Percentiles rank a stretch among this genome's conserved stretches.
Conservation (phyloP, 1,140 invertebrate genomes). For the Homarus americanus region DNA sequence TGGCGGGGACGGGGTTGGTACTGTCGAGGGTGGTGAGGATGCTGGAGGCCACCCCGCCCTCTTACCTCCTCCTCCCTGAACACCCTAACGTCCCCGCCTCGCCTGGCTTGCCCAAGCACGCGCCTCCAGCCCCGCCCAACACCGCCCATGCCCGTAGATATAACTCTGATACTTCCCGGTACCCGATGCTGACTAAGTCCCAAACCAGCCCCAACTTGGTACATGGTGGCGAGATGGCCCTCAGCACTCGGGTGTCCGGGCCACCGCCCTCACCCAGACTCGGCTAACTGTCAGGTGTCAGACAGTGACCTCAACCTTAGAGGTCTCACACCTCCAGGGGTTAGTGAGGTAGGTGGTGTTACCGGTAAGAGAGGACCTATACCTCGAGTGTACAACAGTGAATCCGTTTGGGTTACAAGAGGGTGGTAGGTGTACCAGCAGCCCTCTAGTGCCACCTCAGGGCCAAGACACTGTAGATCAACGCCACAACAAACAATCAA, state of each 20-base stretch:
- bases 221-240: background rate
- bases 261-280: background rate
- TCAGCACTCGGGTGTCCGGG: background rate
- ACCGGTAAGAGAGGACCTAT: too few species aligned
- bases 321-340: too few species aligned
- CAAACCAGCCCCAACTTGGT: background rate
- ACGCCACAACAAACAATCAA: too few species aligned
- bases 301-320: too few species aligned
- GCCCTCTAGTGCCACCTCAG: too few species aligned
- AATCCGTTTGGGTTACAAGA: too few species aligned
- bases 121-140: conserved; percentile 49
- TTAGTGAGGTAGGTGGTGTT: too few species aligned
- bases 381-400: too few species aligned
- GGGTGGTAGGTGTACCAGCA: too few species aligned
- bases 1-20: conserved; percentile 1
- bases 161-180: background rate
- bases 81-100: conserved; percentile 38
- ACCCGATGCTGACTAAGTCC: conserved; percentile 4
- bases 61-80: conserved; percentile 48
- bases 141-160: conserved; percentile 38
- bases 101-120: background rate
- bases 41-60: conserved; percentile 49
- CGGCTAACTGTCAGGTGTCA: too few species aligned
- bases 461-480: too few species aligned
- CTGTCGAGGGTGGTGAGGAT: conserved; percentile 31